Evolutionary conservation across 2,113 vertebrate genomes (phyloP), one percentile per base, ranked within the genome.

Genomic region (Lagenorhynchus albirostris): DNA sequence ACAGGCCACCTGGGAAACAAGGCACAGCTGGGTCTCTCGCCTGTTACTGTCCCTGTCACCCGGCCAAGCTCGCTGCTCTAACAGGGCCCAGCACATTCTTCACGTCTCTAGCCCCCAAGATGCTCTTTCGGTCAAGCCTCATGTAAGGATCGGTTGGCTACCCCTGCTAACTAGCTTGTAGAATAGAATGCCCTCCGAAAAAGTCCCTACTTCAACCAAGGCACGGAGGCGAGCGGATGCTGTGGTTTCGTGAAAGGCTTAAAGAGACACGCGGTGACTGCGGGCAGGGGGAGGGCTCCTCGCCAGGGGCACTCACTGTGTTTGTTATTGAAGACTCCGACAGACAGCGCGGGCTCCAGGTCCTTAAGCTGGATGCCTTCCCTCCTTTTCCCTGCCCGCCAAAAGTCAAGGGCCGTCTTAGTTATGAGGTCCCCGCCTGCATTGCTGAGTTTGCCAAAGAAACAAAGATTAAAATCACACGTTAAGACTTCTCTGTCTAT

Each of bases 271-370:
- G 25, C 15, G 13, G 25, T 0, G 2, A 14, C 65, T 5, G 21
- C 33, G 0, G 33, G 71, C 90, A 20, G 70, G 70, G 38, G 0
- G 12, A 47, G 58, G 81, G 14, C 5, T 6, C 33, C 8, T 12
- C 41, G 0, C 12, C 29, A 23, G 0, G 14, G 44, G 1, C 65
- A 99, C 99, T 99, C 98, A 99, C 99, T 99, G 8, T 99, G 98
- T 80, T 99, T 99, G 95, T 99, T 99, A 98, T 99, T 99, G 98
- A 99, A 99, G 85, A 99, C 99, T 0, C 99, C 99, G 0, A 99
- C 89, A 0, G 99, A 99, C 2, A 99, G 97, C 2, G 92, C 47
- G 0, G 68, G 89, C 92, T 99, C 99, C 94, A 99, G 92, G 92
- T 99, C 99, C 92, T 98, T 99, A 86, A 99, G 98, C 98, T 99